A percentile compares a stretch with the other conserved stretches of the same genome.
Conservation (phyloP, 2,113 vertebrate genomes). For the Malurus cyaneus region DNA sequence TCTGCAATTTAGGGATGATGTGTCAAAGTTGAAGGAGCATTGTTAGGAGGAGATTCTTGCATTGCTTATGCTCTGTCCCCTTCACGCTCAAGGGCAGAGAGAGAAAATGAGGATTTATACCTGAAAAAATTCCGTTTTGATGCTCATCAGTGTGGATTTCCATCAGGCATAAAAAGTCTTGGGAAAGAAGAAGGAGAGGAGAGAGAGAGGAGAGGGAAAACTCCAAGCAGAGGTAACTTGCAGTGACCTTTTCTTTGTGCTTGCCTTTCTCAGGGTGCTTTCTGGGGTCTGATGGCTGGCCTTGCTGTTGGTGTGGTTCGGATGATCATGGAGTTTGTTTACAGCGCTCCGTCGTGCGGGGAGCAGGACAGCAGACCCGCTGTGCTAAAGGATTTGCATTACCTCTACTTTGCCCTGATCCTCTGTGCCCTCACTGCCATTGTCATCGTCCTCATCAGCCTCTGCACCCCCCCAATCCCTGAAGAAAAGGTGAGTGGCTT, state of each 20-base stretch:
- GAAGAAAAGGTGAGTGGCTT: conserved; percentile 80
- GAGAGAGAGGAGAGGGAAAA: background rate
- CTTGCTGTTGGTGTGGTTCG: conserved; percentile 80
- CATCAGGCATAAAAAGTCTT: background rate
- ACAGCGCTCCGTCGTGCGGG: conserved; percentile 81
- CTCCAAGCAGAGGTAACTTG: background rate
- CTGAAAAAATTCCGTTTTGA: background rate
- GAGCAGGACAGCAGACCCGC: conserved; percentile 82
- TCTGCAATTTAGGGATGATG: background rate
- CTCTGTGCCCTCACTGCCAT: conserved; percentile 78
- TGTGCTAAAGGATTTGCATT: conserved; percentile 86
- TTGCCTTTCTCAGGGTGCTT: conserved; percentile 83
- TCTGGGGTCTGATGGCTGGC: conserved; percentile 91
- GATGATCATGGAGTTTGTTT: conserved; percentile 89
- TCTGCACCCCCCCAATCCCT: conserved; percentile 82
- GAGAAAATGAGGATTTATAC: background rate
- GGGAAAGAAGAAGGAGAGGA: background rate
- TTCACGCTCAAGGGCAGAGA: background rate
- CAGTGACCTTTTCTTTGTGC: background rate
- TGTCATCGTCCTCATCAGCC: conserved; percentile 77
- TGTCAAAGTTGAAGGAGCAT: background rate
- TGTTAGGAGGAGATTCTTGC: background rate
- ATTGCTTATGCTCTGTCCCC: background rate
- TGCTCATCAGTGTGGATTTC: background rate
- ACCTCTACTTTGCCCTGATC: conserved; percentile 93